Evolutionary conservation across 1,140 invertebrate genomes (phyloP).

Genomic region (Ectropis grisescens): DNA sequence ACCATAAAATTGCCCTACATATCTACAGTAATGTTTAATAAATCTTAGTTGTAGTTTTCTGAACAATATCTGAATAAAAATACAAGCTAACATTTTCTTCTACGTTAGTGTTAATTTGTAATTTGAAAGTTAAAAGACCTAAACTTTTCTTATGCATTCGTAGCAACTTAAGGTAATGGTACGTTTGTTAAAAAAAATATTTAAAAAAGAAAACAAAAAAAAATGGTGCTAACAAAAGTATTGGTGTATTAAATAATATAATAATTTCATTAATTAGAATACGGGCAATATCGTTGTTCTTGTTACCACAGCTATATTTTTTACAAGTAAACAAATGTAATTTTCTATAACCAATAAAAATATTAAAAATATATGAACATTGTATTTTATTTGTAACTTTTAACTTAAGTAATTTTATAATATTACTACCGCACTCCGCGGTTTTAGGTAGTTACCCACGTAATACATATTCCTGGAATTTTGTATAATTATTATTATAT

Average conservation of each 20-base stretch:
- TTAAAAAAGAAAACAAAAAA: constrained; percentile 46
- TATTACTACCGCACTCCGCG: too few relatives aligned
- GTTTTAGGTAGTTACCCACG: too few relatives aligned
- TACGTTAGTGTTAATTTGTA: constrained; percentile 38
- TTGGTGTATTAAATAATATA: constrained; percentile 45
- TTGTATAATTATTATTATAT: too few relatives aligned
- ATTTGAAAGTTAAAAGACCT: constrained; percentile 39
- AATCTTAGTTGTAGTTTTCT: too few relatives aligned
- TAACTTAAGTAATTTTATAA: too few relatives aligned
- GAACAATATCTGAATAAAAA: too few relatives aligned
- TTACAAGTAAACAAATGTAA: constrained; percentile 13
- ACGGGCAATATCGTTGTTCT: constrained; percentile 43
- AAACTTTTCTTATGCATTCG: constrained; percentile 46
- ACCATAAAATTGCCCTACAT: too few relatives aligned
- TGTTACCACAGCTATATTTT: constrained; percentile 44
- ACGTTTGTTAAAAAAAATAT: constrained; percentile 54
- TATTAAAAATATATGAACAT: constrained; percentile 19
- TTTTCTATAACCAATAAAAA: constrained; percentile 48
- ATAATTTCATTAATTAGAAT: constrained; percentile 30
- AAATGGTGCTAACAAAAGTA: constrained; percentile 64
- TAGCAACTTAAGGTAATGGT: constrained; percentile 53
- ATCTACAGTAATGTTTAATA: too few relatives aligned
- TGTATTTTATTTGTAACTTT: constrained; percentile 8
- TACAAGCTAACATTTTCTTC: constrained; percentile 34
- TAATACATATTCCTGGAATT: too few relatives aligned